phyloP scores from a whole-genome alignment of 2,113 vertebrate species.

The Anhinga rufa region DNA sequence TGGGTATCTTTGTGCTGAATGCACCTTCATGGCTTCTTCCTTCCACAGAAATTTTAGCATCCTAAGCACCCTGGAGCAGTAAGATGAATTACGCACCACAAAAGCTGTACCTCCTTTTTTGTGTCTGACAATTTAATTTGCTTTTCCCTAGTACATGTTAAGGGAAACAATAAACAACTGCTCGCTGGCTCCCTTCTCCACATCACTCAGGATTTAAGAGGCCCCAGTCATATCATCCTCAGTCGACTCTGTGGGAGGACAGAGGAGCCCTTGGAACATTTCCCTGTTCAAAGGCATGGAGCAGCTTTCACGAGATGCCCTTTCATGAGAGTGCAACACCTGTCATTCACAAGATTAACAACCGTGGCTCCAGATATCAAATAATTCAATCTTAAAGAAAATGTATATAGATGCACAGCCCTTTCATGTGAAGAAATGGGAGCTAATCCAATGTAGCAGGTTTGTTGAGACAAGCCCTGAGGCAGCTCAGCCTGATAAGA shows the following conservation, averaged over 20 bases:
- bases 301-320: not conserved
- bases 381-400: constrained; percentile 6
- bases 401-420: not conserved
- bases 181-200: not conserved
- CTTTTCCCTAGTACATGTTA: not conserved
- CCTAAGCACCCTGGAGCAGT: not conserved
- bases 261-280: not conserved
- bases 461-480: not conserved
- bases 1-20: not conserved
- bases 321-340: not conserved
- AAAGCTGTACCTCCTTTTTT: not conserved
- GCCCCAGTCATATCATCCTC: not conserved
- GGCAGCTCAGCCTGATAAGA: constrained; percentile 17
- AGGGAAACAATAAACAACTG: not conserved
- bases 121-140: not conserved
- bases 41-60: not conserved
- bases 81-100: not conserved
- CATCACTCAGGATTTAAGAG: not conserved
- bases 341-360: not conserved
- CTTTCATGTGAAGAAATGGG: not conserved
- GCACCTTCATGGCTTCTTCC: not conserved
- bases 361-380: not conserved
- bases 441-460: constrained; percentile 35
- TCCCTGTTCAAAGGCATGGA: not conserved
- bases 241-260: not conserved